Evolutionary conservation across 2,797 vertebrate genomes (phyloP), one percentile per base, ranked within the genome.

Genomic region (Siniperca obscura): DNA sequence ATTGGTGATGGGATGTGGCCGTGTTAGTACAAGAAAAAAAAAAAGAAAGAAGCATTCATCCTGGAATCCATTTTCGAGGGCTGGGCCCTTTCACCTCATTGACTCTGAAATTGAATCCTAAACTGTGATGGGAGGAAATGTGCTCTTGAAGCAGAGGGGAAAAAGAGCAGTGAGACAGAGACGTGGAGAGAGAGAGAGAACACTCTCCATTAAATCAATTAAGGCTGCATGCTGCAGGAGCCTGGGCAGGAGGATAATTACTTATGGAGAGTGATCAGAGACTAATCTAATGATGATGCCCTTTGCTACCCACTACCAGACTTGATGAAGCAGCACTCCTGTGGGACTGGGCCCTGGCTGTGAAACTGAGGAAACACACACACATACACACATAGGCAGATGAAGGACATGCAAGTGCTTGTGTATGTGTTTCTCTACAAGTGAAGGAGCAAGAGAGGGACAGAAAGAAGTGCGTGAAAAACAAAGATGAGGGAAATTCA

Each of bases 201-300:
- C 89, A 89, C 90, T 90, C 86, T 89, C 88, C 87, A 92, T 92
- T 92, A 92, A 91, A 93, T 93, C 90, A 91, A 93, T 93, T 92
- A 90, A 74, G 89, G 85, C 82, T 87, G 90, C 79, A 83, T 84
- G 89, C 87, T 80, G 85, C 88, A 87, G 85, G 87, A 92, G 90
- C 87, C 82, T 74, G 74, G 88, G 91, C 87, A 87, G 86, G 50
- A 82, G 87, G 91, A 92, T 94, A 94, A 94, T 94, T 91, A 94
- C 90, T 92, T 70, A 83, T 84, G 87, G 88, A 89, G 90, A 89
- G 90, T 88, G 92, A 92, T 94, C 93, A 91, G 87, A 89, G 86
- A 87, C 91, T 93, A 91, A 91, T 90, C 89, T 93, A 91, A 93
- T 93, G 91, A 90, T 86, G 88, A 93, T 92, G 91, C 92, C 93